Evolutionary conservation across 2,888 invertebrate genomes (phyloP), one percentile per base, ranked within the genome.

Genomic region (Polyommatus iphigenia): DNA sequence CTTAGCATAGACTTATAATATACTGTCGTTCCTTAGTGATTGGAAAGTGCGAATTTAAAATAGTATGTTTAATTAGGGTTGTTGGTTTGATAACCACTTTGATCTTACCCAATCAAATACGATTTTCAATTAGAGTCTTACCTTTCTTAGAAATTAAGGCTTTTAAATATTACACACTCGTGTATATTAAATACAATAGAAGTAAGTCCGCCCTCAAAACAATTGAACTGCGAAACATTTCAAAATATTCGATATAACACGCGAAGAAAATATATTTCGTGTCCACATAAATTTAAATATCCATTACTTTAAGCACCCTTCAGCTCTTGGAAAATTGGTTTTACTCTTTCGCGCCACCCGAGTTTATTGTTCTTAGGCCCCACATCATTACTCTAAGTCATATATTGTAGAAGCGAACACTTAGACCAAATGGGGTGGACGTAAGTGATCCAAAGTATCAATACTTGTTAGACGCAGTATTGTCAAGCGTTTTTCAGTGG

Each of bases 321-420:
- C 78, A 82, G 85, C 88, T 87, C 85, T 89, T 85, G 86, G 84
- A 88, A 90, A 90, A 92, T 92, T 91, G 90, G 90, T 91, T 91
- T 88, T 87, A 89, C 89, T 89, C 89, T 90, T 91, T 89, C 85
- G 86, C 88, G 84, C 85, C 81, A 83, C 81, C 87, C 85, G 86
- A 90, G 90, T 89, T 92, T 93, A 92, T 92, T 92, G 92, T 92
- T 91, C 88, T 90, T 86, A 85, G 88, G 87, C 85, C 90, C 89
- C 87, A 87, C 85, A 85, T 90, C 91, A 91, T 93, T 91, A 91
- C 88, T 92, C 92, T 91, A 87, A 80, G 90, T 89, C 89, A 88
- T 89, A 89, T 90, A 89, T 89, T 86, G 87, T 83, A 85, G 83
- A 86, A 90, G 86, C 81, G 86, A 88, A 86, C 89, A 87, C 88